These are phyloP conservation scores for Dusona sp. DNA, from an alignment of 2,888 invertebrate genomes.

Conservation along the genomic window DNA sequence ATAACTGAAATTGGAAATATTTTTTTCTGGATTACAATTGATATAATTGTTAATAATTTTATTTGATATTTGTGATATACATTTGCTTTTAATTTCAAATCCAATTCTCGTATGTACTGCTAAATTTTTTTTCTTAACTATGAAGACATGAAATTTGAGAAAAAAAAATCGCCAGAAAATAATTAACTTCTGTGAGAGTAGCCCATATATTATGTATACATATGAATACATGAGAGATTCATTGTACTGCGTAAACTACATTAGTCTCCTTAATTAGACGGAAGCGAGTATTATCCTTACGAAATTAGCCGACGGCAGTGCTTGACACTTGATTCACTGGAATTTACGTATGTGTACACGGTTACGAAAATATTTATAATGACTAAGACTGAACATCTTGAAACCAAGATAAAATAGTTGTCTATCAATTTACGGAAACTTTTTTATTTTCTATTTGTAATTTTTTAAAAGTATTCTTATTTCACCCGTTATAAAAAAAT, in stretches of 20 bases:
- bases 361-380: not conserved
- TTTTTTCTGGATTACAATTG: not conserved
- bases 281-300: constrained; percentile 50
- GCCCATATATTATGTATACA: not conserved
- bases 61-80: not conserved
- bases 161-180: not conserved
- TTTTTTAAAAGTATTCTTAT: not conserved
- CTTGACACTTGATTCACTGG: constrained; percentile 17
- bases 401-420: not conserved
- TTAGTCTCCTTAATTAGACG: constrained; percentile 51
- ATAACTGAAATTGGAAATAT: not conserved
- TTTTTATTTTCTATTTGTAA: not conserved
- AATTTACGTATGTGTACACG: not conserved
- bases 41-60: not conserved
- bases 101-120: not conserved
- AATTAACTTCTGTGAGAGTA: not conserved
- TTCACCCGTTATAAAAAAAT: not conserved
- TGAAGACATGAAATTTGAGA: not conserved
- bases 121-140: not conserved
- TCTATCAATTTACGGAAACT: not conserved
- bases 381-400: not conserved
- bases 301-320: constrained; percentile 20
- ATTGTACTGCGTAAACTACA: constrained; percentile 42
- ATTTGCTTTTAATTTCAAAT: not conserved
- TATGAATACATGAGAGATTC: constrained; percentile 23